Evolutionary conservation across 2,113 vertebrate species (phyloP), one percentile per base, ranked within the genome.

Genomic region (Syrrhaptes paradoxus): DNA sequence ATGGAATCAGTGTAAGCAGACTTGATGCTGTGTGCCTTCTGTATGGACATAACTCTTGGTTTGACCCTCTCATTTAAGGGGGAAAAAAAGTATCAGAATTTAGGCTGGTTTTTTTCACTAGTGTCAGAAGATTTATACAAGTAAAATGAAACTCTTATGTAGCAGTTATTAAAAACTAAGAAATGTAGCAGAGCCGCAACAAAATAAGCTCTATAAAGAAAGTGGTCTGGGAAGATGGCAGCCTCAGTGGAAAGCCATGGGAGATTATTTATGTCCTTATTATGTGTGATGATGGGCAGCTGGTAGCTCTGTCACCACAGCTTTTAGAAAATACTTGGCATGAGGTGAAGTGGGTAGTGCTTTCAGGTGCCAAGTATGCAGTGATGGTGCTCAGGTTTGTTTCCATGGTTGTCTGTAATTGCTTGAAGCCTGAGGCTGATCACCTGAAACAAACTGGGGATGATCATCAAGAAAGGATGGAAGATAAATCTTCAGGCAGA

Each of bases 241-340:
- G 72, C 49, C 66, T 63, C 48, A 52, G 58, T 24, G 80, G 67
- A 85, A 90, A 83, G 31, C 76, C 22, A 7, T 11, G 31, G 55
- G 29, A 59, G 25, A 9, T 84, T 72, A 88, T 86, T 51, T 80
- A 25, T 87, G 41, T 36, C 46, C 71, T 79, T n/a, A 16, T 71
- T 74, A 51, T 46, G 29, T 67, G 17, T 81, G 86, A 21, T 48
- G 91, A 57, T 36, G 54, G 62, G 73, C 78, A 71, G 66, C 51
- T 80, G 63, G 71, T 83, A 87, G 51, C 49, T 89, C 21, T 96
- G 58, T 91, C 85, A 80, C 43, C 41, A 54, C 58, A 51, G 54
- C 59, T 95, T 74, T 82, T 43, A n/a, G 58, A 73, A 81, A 54
- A 52, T 66, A 11, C 46, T 36, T 63, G 36, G 28, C 11, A 22